Percentiles rank a stretch among this genome's conserved stretches.
Conservation (phyloP, 2,888 invertebrate species). For the Marronus borbonicus region DNA sequence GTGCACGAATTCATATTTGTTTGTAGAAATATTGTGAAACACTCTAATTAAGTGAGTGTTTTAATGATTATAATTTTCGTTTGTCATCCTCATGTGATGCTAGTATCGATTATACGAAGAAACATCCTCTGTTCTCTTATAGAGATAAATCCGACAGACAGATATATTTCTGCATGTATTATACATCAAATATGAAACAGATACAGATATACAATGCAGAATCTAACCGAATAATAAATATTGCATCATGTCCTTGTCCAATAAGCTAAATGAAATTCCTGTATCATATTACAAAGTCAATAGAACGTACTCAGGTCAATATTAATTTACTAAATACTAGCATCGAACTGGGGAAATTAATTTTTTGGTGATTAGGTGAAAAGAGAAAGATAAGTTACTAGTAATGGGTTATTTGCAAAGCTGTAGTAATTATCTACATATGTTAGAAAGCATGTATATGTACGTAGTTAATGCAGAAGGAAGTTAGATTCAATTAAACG, state of each 20-base stretch:
- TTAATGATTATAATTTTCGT: constrained; percentile 2
- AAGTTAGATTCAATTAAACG: too few species aligned
- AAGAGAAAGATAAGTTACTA: background rate
- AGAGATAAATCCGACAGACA: too few species aligned
- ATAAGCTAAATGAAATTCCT: constrained; percentile 38
- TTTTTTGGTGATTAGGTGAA: background rate
- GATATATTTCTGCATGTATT: too few species aligned
- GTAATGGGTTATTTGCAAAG: background rate
- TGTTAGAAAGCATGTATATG: too few species aligned
- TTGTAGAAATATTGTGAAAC: background rate
- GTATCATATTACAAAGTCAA: constrained; percentile 30
- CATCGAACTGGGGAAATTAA: constrained; percentile 6
- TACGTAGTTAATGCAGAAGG: too few species aligned
- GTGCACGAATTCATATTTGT: background rate
- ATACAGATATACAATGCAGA: background rate
- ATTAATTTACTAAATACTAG: constrained; percentile 26
- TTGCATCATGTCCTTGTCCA: constrained; percentile 23
- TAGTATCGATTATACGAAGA: background rate
- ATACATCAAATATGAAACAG: too few species aligned
- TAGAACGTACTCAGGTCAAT: constrained; percentile 12
- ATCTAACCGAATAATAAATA: constrained; percentile 8
- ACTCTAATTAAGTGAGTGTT: background rate
- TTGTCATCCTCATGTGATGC: background rate
- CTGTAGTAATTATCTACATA: too few species aligned
- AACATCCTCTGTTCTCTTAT: too few species aligned